Conservation (phyloP, 2,888 invertebrate genomes). For the Luffia ferchaultella region DNA sequence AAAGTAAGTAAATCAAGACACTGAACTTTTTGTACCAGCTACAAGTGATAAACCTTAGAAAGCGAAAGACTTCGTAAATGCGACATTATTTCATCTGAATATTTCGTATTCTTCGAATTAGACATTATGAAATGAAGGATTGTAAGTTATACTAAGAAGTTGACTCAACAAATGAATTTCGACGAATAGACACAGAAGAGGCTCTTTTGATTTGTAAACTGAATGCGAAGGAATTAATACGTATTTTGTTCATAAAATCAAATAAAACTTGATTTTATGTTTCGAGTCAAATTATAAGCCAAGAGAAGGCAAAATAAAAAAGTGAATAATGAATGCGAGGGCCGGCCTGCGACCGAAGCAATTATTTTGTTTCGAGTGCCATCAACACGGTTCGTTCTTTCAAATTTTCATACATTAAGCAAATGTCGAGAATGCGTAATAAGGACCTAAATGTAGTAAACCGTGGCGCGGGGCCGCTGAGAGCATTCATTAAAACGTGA, state of each 20-base stretch:
- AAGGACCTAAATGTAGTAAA: slow-evolving; percentile 54
- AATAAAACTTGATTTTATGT: slow-evolving; percentile 66
- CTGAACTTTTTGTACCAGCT: no score
- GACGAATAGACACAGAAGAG: no score
- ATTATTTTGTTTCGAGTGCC: slow-evolving; percentile 65
- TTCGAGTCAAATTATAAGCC: slow-evolving; percentile 64
- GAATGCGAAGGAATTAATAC: neutral
- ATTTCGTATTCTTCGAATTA: no score
- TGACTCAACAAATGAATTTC: no score
- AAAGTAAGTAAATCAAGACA: no score
- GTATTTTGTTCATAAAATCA: slow-evolving; percentile 47
- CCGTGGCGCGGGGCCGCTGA: slow-evolving; percentile 33
- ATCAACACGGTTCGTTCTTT: slow-evolving; percentile 64
- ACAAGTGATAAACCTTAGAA: no score
- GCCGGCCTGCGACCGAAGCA: slow-evolving; percentile 60
- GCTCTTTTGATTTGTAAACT: neutral
- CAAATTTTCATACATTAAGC: slow-evolving; percentile 64
- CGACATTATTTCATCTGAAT: no score
- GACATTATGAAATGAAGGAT: no score
- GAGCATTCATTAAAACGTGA: slow-evolving; percentile 41
- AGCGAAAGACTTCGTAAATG: no score
- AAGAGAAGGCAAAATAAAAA: slow-evolving; percentile 59
- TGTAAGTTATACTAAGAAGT: no score
- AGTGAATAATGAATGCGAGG: slow-evolving; percentile 64
- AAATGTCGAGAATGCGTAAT: slow-evolving; percentile 63